Base-by-base conservation (phyloP, 2,113 vertebrate species). In the Sialia sialis region DNA sequence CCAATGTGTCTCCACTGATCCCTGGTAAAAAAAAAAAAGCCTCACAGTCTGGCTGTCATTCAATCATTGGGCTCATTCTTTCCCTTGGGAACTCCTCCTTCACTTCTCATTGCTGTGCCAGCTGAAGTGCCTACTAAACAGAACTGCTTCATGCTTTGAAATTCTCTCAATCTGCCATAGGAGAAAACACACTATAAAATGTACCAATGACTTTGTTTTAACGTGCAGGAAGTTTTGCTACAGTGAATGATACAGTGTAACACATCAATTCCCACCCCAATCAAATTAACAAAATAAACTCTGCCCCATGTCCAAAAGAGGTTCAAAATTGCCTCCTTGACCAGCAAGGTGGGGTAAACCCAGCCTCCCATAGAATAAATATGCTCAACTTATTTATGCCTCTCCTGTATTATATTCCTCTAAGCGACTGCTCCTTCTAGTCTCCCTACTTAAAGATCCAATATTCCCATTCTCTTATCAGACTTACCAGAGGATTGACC, bases 401-500 rank as follows among this genome's bases (percentile, higher is more conserved):
- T 74, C 54, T 94, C 55, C 41, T 69, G n/a, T 62, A 51, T 51
- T 58, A 81, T 58, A 84, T 95, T 76, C 70, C 83, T 92, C 0
- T 36, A 86, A 77, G 84, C 70, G 89, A 91, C 76, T 82, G 76
- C 14, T 80, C 67, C 86, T 84, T 82, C 81, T 83, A 64, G 52
- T 51, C 60, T 84, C 74, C 54, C 87, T 96, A 29, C 84, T 95
- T 91, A 91, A 90, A 97, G 67, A 96, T 75, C 78, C 87, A 96
- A 76, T 87, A 95, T 89, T 97, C 90, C 82, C 89, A 87, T 94
- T 78, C 68, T 78, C 95, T 94, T 94, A 85, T 96, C 96, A 93
- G 79, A 98, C 99, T 98, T 98, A 99, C 99, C 99, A 89, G 99
- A 98, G 94, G 99, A 99, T 97, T 99, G 99, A 97, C 98, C 99